Percentiles rank a stretch among this genome's conserved stretches.
phyloP scores from a whole-genome alignment of 2,888 invertebrate genomes.

The Scaptomyza tumidula region DNA sequence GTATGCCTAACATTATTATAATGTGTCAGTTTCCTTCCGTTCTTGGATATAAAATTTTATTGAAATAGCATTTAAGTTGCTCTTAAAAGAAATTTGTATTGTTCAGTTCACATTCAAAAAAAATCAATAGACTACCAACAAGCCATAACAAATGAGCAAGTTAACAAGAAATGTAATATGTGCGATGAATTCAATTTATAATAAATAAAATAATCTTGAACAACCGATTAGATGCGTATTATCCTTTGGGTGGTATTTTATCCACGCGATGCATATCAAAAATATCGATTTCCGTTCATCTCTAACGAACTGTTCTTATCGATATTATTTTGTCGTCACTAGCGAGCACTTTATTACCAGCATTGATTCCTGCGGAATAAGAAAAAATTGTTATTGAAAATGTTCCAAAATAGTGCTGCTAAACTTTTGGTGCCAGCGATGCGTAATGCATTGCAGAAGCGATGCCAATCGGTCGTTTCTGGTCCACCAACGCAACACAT shows the following conservation, averaged over 20 bases:
- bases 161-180: constrained; percentile 13
- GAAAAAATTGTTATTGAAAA: constrained; percentile 45
- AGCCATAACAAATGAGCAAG: constrained; percentile 3
- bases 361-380: constrained; percentile 37
- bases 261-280: not conserved
- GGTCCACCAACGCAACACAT: constrained; percentile 82
- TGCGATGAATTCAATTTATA: constrained; percentile 10
- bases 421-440: constrained; percentile 81
- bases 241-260: constrained; percentile 10
- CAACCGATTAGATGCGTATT: not conserved
- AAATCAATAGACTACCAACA: constrained; percentile 32
- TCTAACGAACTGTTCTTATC: constrained; percentile 12
- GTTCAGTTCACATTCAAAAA: constrained; percentile 49
- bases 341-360: constrained; percentile 23
- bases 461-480: constrained; percentile 82
- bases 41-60: constrained; percentile 27
- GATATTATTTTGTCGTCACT: constrained; percentile 17
- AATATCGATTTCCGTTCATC: constrained; percentile 17
- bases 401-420: constrained; percentile 81
- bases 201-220: constrained; percentile 2
- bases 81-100: constrained; percentile 51
- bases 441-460: constrained; percentile 79
- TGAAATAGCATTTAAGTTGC: constrained; percentile 52
- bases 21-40: constrained; percentile 14
- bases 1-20: constrained; percentile 15